Evolutionary conservation across 2,888 invertebrate species (phyloP), one percentile per base, ranked within the genome.

Genomic region (Cheilosia urbana): DNA sequence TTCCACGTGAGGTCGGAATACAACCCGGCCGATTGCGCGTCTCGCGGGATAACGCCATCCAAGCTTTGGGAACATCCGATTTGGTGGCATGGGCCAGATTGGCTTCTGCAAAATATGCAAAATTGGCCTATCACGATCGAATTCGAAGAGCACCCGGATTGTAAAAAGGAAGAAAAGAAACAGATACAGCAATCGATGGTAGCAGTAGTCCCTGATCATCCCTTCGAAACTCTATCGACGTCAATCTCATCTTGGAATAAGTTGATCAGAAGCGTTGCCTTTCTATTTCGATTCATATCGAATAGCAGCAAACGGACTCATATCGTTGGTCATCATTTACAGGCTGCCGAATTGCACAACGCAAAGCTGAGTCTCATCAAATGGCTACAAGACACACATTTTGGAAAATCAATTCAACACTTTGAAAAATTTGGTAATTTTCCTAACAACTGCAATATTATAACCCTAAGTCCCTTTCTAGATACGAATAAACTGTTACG

Each of bases 141-240:
- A 30, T 30, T 30, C 30, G 30, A 30, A 9, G 30, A 30, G 30
- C 30, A 30, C 30, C 30, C 30, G 9, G 55, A n/a, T n/a, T 55
- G 30, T n/a, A 30, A 2, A 27, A 55, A 55, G n/a, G 55, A 55
- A 55, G 55, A 55, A n/a, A 13, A 19, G n/a, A 55, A 55, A 30
- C 55, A 30, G 2, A 4, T 51, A 24, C 55, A 27, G n/a, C 30
- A 55, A 7, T 55, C 55, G 7, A 15, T 55, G 15, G 6, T 19
- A 27, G n/a, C 55, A 27, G 9, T 30, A 9, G 30, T 30, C 9
- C 30, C 9, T 30, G 30, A 30, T 30, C 30, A 30, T 30, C 30
- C 30, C 30, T 30, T 30, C 30, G 30, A 30, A 30, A 30, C 30
- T 7, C 30, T 30, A 7, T 30, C 30, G 30, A 30, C 30, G 30